Evolutionary conservation across 2,797 vertebrate species (phyloP).

Genomic region (Philypnodon macrostomus): DNA sequence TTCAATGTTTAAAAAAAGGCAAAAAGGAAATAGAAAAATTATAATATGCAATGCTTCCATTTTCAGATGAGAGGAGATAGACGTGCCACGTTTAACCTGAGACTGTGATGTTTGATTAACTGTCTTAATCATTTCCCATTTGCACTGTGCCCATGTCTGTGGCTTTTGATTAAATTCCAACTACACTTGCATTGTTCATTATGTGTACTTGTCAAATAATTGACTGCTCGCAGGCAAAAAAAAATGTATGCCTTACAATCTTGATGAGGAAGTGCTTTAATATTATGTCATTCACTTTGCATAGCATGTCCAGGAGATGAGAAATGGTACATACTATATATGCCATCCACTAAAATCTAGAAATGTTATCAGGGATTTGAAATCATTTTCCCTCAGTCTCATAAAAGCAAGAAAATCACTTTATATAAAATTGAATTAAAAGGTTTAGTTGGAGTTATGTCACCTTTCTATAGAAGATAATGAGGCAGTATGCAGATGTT

Average conservation of each 20-base stretch:
- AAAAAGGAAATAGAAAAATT: constrained; percentile 63
- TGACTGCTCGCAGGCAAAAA: constrained; percentile 75
- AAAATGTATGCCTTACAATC: constrained; percentile 67
- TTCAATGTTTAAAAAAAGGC: no score
- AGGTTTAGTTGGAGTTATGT: no score
- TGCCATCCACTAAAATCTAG: constrained; percentile 22
- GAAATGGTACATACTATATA: constrained; percentile 27
- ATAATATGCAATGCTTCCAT: constrained; percentile 66
- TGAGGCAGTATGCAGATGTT: no score
- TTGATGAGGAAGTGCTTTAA: constrained; percentile 75
- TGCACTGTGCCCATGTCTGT: constrained; percentile 68
- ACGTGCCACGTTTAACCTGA: constrained; percentile 74
- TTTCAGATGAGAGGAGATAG: constrained; percentile 70
- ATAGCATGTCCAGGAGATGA: constrained; percentile 52
- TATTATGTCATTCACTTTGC: constrained; percentile 73
- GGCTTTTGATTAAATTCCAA: constrained; percentile 76
- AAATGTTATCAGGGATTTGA: constrained; percentile 55
- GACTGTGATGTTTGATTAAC: constrained; percentile 75
- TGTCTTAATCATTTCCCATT: constrained; percentile 78
- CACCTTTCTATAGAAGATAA: no score
- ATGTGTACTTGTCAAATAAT: constrained; percentile 79
- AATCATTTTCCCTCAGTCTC: constrained; percentile 39
- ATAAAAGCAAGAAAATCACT: no score
- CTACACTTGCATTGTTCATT: constrained; percentile 78
- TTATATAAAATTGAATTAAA: no score